Evolutionary conservation across 2,888 invertebrate species (phyloP).

Genomic region (Scelioninae gen. 2): DNA sequence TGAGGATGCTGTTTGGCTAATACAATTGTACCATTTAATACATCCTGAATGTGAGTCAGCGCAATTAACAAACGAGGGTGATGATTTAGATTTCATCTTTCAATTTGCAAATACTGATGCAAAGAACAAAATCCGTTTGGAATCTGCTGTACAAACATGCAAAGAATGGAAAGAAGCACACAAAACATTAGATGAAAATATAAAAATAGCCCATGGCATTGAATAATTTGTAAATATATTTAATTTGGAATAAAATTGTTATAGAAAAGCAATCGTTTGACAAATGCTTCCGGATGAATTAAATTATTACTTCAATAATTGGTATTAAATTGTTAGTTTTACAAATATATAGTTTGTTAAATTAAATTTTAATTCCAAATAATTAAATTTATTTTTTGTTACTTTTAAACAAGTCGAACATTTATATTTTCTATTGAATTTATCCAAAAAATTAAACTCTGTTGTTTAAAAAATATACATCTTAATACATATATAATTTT

Average conservation of each 20-base stretch:
- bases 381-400: too few species aligned
- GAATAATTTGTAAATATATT: constrained; percentile 62
- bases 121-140: constrained; percentile 81
- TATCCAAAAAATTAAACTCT: too few species aligned
- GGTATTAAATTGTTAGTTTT: too few species aligned
- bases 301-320: too few species aligned
- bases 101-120: constrained; percentile 80
- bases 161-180: constrained; percentile 81
- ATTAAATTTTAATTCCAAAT: too few species aligned
- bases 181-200: constrained; percentile 79
- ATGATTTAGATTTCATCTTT: constrained; percentile 79
- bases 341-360: too few species aligned
- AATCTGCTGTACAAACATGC: constrained; percentile 83
- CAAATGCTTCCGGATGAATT: too few species aligned
- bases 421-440: too few species aligned
- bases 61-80: constrained; percentile 75
- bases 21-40: constrained; percentile 78
- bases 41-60: constrained; percentile 78
- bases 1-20: constrained; percentile 78
- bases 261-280: too few species aligned
- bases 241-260: constrained; percentile 30
- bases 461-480: too few species aligned
- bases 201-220: constrained; percentile 82
- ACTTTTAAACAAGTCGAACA: too few species aligned
- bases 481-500: too few species aligned